Base-by-base conservation (phyloP, 1,140 invertebrate genomes). In the Thaumatotibia leucotreta region DNA sequence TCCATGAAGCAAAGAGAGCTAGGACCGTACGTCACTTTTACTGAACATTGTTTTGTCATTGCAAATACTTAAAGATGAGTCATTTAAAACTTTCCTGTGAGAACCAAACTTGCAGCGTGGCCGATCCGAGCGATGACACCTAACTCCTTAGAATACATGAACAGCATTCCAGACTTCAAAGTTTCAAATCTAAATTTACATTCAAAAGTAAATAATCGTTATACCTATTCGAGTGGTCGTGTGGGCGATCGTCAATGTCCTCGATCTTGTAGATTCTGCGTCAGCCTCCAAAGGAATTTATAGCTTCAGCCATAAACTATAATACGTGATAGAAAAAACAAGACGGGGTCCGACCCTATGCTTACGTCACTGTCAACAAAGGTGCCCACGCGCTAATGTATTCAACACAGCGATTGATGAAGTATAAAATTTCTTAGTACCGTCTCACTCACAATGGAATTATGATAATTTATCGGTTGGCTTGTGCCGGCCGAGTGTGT, bases 381-480 rank as follows among this genome's bases (percentile, higher is more conserved):
- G 50, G 66, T 70, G 79, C 79, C 83, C 84, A 88, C 86, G 86
- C 86, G 88, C 88, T 88, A 88, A 91, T 82, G 76, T 86, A 91
- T 89, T 91, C 88, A 88, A 83, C 80, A 73, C 85, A 76, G 75
- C 88, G 84, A 89, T 89, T 88, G 86, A 89, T 91, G 86, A 89
- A 89, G 86, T 89, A 89, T 89, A 86, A 88, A 88, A 91, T 91
- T 91, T 91, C 88, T 89, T 85, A 84, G 88, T 87, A 91, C 81
- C 84, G 86, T 88, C 86, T 88, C 88, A 87, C 84, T 88, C 86
- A 91, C 88, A 91, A 91, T 91, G 82, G 86, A 89, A 91, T 91
- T 91, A 91, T 91, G 88, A 91, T 91, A 89, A 91, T 91, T 91
- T 91, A 91, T 91, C 88, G 88, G 82, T 88, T 91, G 88, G 88